A percentile compares a stretch with the other conserved stretches of the same genome.
phyloP scores from a whole-genome alignment of 2,888 invertebrate genomes.

The Fragum sueziense region DNA sequence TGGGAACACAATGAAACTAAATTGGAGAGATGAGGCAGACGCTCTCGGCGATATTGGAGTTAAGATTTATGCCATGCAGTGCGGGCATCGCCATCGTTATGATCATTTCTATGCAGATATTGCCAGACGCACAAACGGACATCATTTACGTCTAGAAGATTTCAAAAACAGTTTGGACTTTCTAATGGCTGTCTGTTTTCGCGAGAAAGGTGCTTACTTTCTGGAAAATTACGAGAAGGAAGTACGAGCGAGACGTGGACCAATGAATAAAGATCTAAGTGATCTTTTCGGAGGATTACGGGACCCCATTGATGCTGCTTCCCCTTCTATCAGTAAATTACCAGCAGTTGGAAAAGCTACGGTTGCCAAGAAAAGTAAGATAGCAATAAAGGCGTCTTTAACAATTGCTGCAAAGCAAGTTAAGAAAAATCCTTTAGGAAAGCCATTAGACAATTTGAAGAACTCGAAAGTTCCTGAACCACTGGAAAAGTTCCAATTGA shows the following conservation, averaged over 20 bases:
- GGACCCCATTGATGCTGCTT: slow-evolving; percentile 29
- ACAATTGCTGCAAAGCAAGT: slow-evolving; percentile 6
- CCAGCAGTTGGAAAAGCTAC: slow-evolving; percentile 19
- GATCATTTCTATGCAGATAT: slow-evolving; percentile 70
- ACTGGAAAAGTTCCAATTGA: slow-evolving; percentile 43
- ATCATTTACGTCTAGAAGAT: slow-evolving; percentile 71
- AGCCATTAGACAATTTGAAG: not conserved
- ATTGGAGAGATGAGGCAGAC: slow-evolving; percentile 74
- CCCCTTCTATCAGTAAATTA: slow-evolving; percentile 14
- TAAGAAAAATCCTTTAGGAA: slow-evolving; percentile 1
- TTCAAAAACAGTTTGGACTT: slow-evolving; percentile 77
- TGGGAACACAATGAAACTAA: slow-evolving; percentile 67
- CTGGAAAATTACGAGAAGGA: slow-evolving; percentile 68
- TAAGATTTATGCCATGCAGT: slow-evolving; percentile 70
- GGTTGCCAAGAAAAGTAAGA: slow-evolving; percentile 13
- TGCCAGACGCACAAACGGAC: slow-evolving; percentile 71
- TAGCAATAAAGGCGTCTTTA: not conserved
- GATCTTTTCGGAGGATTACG: slow-evolving; percentile 64
- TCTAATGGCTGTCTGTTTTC: slow-evolving; percentile 80
- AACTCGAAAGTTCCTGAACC: slow-evolving; percentile 38
- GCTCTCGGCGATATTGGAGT: slow-evolving; percentile 64
- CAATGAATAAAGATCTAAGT: slow-evolving; percentile 66
- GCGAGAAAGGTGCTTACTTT: slow-evolving; percentile 71
- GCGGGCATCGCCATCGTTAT: slow-evolving; percentile 29
- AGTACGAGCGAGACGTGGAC: slow-evolving; percentile 61